phyloP scores from a whole-genome alignment of 2,113 vertebrate genomes.

The Passer montanus region DNA sequence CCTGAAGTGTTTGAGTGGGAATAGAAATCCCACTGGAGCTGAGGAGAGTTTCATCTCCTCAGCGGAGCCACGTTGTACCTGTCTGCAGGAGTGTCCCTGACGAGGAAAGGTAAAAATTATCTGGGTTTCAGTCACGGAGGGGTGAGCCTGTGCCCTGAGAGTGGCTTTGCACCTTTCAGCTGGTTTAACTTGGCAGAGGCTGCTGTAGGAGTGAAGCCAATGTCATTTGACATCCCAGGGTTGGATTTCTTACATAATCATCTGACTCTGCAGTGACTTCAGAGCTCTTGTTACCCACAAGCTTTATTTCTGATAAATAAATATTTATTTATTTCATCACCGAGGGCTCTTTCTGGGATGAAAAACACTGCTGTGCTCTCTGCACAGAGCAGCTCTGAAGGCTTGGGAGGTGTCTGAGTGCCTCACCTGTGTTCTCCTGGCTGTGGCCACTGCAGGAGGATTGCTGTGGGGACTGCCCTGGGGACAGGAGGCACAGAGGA shows the following conservation, averaged over 20 bases:
- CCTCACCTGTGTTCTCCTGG: background rate
- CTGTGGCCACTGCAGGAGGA: fast-evolving
- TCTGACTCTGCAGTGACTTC: background rate
- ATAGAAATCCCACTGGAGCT: fast-evolving
- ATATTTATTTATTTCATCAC: background rate
- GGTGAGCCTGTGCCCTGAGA: fast-evolving
- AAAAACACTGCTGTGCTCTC: too few relatives aligned
- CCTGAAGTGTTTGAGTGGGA: background rate
- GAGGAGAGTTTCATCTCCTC: background rate
- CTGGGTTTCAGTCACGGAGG: background rate
- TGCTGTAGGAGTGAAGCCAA: background rate
- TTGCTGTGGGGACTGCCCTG: background rate
- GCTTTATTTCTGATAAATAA: background rate
- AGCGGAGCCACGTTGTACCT: fast-evolving
- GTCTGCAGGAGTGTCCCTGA: background rate
- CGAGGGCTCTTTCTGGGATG: background rate
- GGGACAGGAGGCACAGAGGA: background rate
- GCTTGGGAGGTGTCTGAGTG: background rate
- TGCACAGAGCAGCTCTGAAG: background rate
- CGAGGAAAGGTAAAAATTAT: fast-evolving
- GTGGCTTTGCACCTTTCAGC: background rate
- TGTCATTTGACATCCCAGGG: background rate
- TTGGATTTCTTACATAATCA: background rate
- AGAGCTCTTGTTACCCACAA: background rate
- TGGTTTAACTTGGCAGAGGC: background rate